A percentile compares a stretch with the other conserved stretches of the same genome.
Conservation (phyloP, 2,113 vertebrate genomes). For the Cavia porcellus region DNA sequence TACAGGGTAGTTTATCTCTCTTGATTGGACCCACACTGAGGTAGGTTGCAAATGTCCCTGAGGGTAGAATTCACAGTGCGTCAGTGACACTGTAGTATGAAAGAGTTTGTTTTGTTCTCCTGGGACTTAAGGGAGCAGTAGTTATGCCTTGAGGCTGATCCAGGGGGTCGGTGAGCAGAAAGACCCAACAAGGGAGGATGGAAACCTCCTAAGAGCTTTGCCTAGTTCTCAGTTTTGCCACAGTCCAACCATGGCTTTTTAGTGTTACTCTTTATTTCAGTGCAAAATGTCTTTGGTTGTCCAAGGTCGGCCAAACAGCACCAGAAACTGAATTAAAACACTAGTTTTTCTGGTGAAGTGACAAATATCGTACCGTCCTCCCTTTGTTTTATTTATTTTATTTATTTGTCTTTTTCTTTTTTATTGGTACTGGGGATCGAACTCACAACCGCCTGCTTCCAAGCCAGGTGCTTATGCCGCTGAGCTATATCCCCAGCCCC, state of each 20-base stretch:
- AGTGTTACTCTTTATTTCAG: slow-evolving; percentile 48
- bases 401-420: too few relatives aligned
- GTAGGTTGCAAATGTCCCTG: slow-evolving; percentile 21
- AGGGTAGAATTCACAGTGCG: slow-evolving; percentile 43
- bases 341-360: background rate
- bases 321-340: slow-evolving; percentile 35
- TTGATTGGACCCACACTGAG: slow-evolving; percentile 37
- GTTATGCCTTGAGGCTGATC: background rate
- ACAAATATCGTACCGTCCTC: background rate
- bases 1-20: slow-evolving; percentile 22
- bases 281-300: slow-evolving; percentile 33
- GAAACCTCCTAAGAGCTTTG: slow-evolving; percentile 19
- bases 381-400: background rate
- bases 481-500: background rate
- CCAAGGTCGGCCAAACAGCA: slow-evolving; percentile 10
- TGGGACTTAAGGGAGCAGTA: background rate
- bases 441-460: too few relatives aligned
- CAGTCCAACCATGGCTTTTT: background rate
- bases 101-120: slow-evolving; percentile 58
- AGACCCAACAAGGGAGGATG: background rate
- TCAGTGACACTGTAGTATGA: slow-evolving; percentile 39
- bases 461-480: too few relatives aligned
- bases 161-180: background rate
- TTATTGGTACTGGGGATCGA: too few relatives aligned
- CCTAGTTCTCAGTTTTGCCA: background rate